Evolutionary conservation across 2,888 invertebrate genomes (phyloP).

Genomic region (Desoria tigrina): DNA sequence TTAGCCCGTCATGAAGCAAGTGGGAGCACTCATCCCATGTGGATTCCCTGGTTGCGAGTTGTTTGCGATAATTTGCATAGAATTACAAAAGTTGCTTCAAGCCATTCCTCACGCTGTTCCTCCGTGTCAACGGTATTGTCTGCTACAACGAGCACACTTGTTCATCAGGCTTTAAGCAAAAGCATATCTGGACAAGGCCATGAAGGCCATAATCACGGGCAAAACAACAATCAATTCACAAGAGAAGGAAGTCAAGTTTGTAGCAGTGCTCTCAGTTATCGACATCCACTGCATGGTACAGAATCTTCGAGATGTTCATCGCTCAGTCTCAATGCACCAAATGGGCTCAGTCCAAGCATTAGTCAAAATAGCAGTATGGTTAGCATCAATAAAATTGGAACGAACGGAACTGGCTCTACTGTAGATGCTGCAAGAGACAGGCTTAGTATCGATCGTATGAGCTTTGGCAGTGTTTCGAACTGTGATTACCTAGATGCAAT

Average conservation of each 20-base stretch:
- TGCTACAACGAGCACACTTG: constrained; percentile 49
- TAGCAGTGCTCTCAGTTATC: constrained; percentile 21
- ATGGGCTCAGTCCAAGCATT: constrained; percentile 37
- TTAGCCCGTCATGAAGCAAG: constrained; percentile 43
- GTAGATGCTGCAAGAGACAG: constrained; percentile 42
- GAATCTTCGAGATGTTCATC: constrained; percentile 47
- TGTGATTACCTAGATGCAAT: constrained; percentile 53
- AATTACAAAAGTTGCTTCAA: constrained; percentile 39
- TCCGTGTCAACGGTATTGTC: constrained; percentile 52
- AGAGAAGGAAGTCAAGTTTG: constrained; percentile 28
- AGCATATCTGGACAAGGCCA: constrained; percentile 45
- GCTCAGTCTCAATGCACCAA: constrained; percentile 45
- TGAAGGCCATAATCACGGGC: constrained; percentile 48
- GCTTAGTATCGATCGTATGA: constrained; percentile 48
- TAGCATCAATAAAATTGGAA: constrained; percentile 47
- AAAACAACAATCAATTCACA: constrained; percentile 17
- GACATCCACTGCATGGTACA: constrained; percentile 34
- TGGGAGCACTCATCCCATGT: constrained; percentile 44
- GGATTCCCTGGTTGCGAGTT: constrained; percentile 53
- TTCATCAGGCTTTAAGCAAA: constrained; percentile 51
- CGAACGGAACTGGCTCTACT: constrained; percentile 16
- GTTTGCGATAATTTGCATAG: constrained; percentile 53
- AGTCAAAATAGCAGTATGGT: constrained; percentile 53
- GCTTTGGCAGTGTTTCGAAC: constrained; percentile 46
- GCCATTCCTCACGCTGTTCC: constrained; percentile 51